These are phyloP conservation scores for Phaenicophaeus curvirostris DNA, from an alignment of 2,797 vertebrate species.

Conservation along the genomic window DNA sequence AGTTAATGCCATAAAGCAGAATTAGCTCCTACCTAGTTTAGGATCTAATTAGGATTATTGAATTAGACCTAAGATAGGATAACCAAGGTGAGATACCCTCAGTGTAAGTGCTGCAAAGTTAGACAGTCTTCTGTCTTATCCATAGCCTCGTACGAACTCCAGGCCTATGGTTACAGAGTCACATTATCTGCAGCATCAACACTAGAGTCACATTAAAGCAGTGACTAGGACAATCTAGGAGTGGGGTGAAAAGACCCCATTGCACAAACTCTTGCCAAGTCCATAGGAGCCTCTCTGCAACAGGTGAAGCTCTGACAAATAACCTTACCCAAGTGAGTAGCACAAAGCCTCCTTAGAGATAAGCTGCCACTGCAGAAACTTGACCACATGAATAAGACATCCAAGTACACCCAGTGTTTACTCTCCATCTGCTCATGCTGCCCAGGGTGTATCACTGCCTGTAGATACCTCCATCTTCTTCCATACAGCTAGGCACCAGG, in stretches of 20 bases:
- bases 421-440: not conserved
- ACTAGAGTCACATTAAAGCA: not conserved
- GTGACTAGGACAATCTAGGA: not conserved
- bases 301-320: not conserved
- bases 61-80: not conserved
- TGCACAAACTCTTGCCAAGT: not conserved
- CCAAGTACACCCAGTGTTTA: not conserved
- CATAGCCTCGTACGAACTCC: not conserved
- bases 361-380: not conserved
- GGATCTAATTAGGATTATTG: not conserved
- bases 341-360: not conserved
- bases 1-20: not conserved
- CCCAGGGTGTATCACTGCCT: not conserved
- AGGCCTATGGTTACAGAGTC: not conserved
- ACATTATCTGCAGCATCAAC: not conserved
- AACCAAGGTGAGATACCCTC: not conserved
- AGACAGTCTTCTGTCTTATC: not conserved
- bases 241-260: not conserved
- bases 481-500: not conserved
- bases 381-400: not conserved
- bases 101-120: not conserved
- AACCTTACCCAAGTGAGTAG: not conserved
- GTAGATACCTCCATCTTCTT: not conserved
- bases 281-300: not conserved
- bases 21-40: not conserved